A percentile compares a stretch with the other conserved stretches of the same genome.
Evolutionary conservation across 2,797 vertebrate genomes (phyloP).

Genomic region (Gallinago stenura): DNA sequence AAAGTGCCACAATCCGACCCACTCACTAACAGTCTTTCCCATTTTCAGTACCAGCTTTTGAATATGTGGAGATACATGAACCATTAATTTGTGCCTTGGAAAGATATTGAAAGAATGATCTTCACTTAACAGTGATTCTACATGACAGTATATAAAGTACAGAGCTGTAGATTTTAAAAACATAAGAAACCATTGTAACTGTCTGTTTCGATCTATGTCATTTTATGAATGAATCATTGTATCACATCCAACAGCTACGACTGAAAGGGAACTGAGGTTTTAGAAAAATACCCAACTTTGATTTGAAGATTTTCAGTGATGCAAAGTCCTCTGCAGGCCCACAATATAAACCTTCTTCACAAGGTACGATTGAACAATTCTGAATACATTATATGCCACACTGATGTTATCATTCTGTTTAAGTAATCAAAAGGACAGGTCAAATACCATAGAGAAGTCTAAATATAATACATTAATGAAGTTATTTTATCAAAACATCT

Average conservation of each 20-base stretch:
- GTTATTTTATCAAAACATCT: neutral
- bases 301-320: neutral
- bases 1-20: neutral
- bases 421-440: neutral
- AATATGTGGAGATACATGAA: neutral
- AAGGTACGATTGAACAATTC: neutral
- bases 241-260: neutral
- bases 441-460: neutral
- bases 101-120: conserved; percentile 17
- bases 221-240: conserved; percentile 28
- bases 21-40: neutral
- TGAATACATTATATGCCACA: neutral
- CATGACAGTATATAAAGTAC: neutral
- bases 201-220: neutral
- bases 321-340: neutral
- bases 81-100: conserved; percentile 9
- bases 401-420: neutral
- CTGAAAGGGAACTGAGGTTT: neutral
- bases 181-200: neutral
- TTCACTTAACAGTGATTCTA: neutral
- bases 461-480: neutral
- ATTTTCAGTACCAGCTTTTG: conserved; percentile 33
- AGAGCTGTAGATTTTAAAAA: neutral
- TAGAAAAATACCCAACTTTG: neutral
- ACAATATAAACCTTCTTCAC: neutral